phyloP scores from a whole-genome alignment of 1,140 invertebrate species.

The Drosophila pruinosa region DNA sequence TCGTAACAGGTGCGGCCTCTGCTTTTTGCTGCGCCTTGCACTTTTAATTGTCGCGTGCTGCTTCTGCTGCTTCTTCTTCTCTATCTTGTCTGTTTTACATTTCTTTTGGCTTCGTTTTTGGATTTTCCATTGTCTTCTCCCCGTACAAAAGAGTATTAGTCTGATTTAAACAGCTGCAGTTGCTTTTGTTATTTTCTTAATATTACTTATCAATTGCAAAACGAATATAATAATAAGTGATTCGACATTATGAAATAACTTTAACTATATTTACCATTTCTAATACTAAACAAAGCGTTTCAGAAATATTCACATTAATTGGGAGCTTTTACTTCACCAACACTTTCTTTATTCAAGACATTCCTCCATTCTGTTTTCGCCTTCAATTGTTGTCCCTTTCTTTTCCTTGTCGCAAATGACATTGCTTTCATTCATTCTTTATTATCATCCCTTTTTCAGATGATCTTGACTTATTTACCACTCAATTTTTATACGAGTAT shows the following conservation, averaged over 20 bases:
- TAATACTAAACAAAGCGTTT: no score
- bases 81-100: neutral
- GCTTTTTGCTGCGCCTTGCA: conserved; percentile 14
- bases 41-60: conserved; percentile 36
- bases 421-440: neutral
- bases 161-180: neutral
- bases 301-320: no score
- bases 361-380: neutral
- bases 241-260: no score
- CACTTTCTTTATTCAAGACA: no score
- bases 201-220: neutral
- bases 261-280: no score
- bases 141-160: neutral
- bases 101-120: neutral
- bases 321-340: no score
- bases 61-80: conserved; percentile 1
- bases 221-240: no score
- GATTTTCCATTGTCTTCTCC: neutral
- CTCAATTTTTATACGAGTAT: conserved; percentile 12
- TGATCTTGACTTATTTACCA: neutral
- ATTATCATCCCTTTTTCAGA: neutral
- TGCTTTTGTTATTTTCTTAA: neutral
- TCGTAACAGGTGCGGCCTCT: conserved; percentile 34
- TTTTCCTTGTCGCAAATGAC: neutral
- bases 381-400: neutral